phyloP scores from a whole-genome alignment of 2,797 vertebrate genomes.

The Mormyrops attenuatus region DNA sequence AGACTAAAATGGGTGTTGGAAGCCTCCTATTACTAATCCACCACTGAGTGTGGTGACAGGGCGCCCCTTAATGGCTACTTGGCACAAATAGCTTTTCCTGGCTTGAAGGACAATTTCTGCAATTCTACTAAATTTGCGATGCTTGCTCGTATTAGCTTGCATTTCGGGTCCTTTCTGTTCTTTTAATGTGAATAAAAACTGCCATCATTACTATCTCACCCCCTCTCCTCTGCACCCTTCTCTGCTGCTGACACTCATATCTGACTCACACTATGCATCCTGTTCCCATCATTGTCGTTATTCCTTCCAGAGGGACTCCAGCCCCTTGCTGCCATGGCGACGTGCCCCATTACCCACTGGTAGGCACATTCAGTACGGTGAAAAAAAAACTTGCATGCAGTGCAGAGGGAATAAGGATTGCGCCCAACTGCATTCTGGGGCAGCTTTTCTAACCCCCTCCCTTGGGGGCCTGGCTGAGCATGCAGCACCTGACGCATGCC shows the following conservation, averaged over 20 bases:
- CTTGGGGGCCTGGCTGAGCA: background rate
- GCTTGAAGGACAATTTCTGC: background rate
- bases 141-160: background rate
- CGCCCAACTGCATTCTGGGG: background rate
- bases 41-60: background rate
- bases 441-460: background rate
- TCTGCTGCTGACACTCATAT: background rate
- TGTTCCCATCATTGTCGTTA: background rate
- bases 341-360: background rate
- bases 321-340: background rate
- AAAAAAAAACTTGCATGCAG: background rate
- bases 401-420: constrained; percentile 3
- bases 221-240: background rate
- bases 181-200: background rate
- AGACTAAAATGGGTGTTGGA: background rate
- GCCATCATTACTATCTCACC: background rate
- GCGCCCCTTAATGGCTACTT: background rate
- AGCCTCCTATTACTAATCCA: background rate
- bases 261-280: background rate
- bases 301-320: background rate
- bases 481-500: background rate
- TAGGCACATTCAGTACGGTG: background rate
- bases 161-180: background rate
- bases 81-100: background rate
- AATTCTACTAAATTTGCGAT: background rate